These are phyloP conservation scores for Thunnus albacares DNA, from an alignment of 2,797 vertebrate species.

Conservation along the genomic window DNA sequence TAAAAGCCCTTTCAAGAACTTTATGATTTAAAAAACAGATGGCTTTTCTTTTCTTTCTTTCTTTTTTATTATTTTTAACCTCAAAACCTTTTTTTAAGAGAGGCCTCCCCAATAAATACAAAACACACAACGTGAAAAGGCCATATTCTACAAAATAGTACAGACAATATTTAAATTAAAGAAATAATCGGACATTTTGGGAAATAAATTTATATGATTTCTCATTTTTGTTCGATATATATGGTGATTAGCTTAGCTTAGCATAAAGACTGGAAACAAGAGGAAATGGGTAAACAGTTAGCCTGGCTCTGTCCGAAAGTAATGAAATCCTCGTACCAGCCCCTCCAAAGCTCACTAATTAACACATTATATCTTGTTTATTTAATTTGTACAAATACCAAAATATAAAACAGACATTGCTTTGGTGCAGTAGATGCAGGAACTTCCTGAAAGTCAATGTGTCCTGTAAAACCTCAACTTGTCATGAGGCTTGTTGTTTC, in stretches of 20 bases:
- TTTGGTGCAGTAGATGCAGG: neutral
- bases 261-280: neutral
- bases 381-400: neutral
- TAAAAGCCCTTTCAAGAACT: neutral
- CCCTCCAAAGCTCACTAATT: neutral
- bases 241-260: constrained; percentile 8
- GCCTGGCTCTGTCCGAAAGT: too few relatives aligned
- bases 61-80: neutral
- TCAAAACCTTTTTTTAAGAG: neutral
- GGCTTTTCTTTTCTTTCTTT: neutral
- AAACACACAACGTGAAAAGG: neutral
- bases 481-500: neutral
- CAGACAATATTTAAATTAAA: neutral
- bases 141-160: neutral
- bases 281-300: too few relatives aligned
- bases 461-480: neutral
- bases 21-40: neutral
- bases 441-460: neutral
- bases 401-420: neutral
- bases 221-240: neutral
- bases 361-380: neutral
- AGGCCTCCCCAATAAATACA: neutral
- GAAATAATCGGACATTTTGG: too few relatives aligned
- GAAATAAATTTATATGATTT: too few relatives aligned
- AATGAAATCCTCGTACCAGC: too few relatives aligned